Conservation (phyloP, 1,140 invertebrate genomes). For the Saxidomus purpurata region DNA sequence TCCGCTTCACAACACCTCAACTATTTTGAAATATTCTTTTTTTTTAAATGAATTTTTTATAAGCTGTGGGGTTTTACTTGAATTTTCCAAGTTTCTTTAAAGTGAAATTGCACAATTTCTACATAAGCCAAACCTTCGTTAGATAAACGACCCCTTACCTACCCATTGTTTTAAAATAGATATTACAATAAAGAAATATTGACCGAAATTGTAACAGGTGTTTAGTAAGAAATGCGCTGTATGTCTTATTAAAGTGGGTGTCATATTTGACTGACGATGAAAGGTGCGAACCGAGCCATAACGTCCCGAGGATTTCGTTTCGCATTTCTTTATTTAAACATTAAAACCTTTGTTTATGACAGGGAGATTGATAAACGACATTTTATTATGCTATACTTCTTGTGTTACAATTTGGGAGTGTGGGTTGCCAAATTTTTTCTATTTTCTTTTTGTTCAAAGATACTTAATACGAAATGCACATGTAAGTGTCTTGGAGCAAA, state of each 20-base stretch:
- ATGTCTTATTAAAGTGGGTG: neutral
- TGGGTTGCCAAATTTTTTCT: neutral
- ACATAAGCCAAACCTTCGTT: neutral
- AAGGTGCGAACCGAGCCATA: neutral
- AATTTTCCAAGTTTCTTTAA: neutral
- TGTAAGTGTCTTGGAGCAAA: too few relatives aligned
- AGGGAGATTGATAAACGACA: neutral
- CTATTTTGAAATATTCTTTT: slow-evolving; percentile 38
- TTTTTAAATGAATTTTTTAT: neutral
- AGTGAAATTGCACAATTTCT: neutral
- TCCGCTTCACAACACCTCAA: neutral
- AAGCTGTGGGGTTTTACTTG: neutral
- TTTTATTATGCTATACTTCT: neutral
- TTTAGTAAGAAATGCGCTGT: neutral
- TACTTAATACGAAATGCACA: too few relatives aligned
- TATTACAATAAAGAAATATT: neutral
- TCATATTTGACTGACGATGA: neutral
- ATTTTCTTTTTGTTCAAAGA: neutral
- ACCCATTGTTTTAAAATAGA: slow-evolving; percentile 12
- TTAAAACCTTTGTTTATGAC: neutral
- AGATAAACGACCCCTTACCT: neutral
- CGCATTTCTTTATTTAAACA: slow-evolving; percentile 1
- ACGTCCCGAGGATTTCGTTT: neutral
- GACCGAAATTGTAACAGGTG: slow-evolving; percentile 4
- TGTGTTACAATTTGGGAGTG: neutral